Evolutionary conservation across 2,797 vertebrate species (phyloP).

Genomic region (Mycteria americana): DNA sequence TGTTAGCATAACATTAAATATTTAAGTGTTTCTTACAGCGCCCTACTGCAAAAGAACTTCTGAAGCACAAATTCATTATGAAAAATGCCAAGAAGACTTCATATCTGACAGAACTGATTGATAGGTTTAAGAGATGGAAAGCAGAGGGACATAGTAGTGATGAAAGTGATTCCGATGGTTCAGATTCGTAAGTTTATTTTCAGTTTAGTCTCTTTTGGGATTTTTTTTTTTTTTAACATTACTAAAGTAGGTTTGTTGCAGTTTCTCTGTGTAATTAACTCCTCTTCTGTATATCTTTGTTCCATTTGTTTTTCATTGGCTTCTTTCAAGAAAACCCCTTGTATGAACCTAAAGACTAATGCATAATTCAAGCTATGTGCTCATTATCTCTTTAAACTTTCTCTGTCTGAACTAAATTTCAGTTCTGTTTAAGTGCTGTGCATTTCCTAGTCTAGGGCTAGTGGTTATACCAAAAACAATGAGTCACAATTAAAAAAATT

Average conservation of each 20-base stretch:
- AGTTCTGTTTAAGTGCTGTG: neutral
- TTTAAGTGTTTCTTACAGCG: conserved; percentile 69
- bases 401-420: neutral
- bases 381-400: neutral
- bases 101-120: conserved; percentile 83
- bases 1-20: neutral
- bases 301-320: neutral
- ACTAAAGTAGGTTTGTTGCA: neutral
- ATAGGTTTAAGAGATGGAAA: conserved; percentile 87
- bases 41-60: conserved; percentile 81
- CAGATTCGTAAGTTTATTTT: conserved; percentile 81
- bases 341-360: neutral
- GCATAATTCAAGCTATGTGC: accelerated
- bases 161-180: conserved; percentile 83
- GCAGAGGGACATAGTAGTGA: conserved; percentile 86
- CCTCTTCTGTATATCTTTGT: neutral
- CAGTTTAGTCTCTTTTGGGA: neutral
- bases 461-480: conserved; percentile 24
- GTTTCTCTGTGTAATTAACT: neutral
- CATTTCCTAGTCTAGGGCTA: conserved; percentile 54
- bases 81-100: conserved; percentile 86
- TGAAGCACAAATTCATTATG: conserved; percentile 85
- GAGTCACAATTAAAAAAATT: neutral
- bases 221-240: neutral
- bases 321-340: neutral